Conservation (phyloP, 2,797 vertebrate species). For the Microcaecilia unicolor region DNA sequence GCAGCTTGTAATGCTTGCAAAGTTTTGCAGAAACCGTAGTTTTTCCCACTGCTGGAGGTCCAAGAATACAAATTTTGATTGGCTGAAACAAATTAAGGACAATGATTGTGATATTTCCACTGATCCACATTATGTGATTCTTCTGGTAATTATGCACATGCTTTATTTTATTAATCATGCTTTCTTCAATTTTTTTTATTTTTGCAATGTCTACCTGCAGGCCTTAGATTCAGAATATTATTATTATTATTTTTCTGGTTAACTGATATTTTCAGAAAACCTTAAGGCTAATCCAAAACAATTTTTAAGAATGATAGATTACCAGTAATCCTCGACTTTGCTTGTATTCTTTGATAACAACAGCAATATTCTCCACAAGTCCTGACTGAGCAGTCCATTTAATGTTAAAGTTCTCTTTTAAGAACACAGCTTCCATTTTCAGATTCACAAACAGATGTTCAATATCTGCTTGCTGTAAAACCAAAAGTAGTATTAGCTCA, state of each 20-base stretch:
- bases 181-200: too few species aligned
- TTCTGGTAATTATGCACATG: too few species aligned
- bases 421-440: constrained; percentile 53
- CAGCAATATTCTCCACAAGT: constrained; percentile 73
- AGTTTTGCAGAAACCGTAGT: constrained; percentile 62
- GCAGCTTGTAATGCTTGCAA: constrained; percentile 72
- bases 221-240: too few species aligned
- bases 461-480: constrained; percentile 59
- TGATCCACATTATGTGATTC: too few species aligned
- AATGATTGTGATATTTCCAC: too few species aligned
- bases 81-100: constrained; percentile 67
- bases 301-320: constrained; percentile 22
- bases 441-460: constrained; percentile 71
- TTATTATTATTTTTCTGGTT: too few species aligned
- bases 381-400: constrained; percentile 71
- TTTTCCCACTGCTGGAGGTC: constrained; percentile 83
- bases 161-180: too few species aligned
- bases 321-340: constrained; percentile 69
- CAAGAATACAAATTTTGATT: constrained; percentile 72
- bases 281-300: not conserved
- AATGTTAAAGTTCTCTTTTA: constrained; percentile 70
- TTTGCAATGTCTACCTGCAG: too few species aligned
- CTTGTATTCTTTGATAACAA: constrained; percentile 73
- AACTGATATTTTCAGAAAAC: not conserved
- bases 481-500: constrained; percentile 1